phyloP scores from a whole-genome alignment of 2,888 invertebrate genomes.

The Napeogenes sylphis region DNA sequence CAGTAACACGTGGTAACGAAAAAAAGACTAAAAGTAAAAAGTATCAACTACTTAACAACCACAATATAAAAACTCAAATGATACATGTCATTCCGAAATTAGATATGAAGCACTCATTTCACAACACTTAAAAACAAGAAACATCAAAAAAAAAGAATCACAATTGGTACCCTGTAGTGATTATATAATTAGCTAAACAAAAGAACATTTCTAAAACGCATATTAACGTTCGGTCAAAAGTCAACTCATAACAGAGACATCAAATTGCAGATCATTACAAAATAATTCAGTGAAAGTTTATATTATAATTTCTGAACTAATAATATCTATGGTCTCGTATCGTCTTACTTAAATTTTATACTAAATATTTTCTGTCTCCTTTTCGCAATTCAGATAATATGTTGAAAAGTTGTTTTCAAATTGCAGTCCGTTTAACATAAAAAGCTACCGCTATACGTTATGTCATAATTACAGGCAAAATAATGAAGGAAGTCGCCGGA shows the following conservation, averaged over 20 bases:
- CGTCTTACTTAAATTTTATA: too few relatives aligned
- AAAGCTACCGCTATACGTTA: background rate
- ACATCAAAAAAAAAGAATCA: background rate
- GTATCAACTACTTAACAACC: too few relatives aligned
- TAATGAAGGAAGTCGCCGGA: background rate
- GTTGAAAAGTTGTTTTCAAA: background rate
- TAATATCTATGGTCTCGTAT: background rate
- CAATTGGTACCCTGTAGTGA: background rate
- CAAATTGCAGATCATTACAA: conserved; percentile 53
- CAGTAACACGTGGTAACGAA: too few relatives aligned
- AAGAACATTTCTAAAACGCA: conserved; percentile 9
- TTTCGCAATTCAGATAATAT: background rate
- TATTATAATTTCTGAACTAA: background rate
- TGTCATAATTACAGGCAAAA: conserved; percentile 4
- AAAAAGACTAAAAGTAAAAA: too few relatives aligned
- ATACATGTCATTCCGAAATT: background rate
- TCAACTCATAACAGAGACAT: conserved; percentile 45
- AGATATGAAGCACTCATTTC: background rate
- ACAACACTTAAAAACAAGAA: background rate
- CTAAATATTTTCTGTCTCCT: background rate
- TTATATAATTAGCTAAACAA: conserved; percentile 2
- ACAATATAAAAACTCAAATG: too few relatives aligned
- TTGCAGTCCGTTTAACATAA: background rate
- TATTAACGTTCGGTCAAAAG: conserved; percentile 42
- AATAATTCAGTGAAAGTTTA: conserved; percentile 52